These are phyloP conservation scores for Ochropacha duplaris DNA, from an alignment of 2,888 invertebrate species.

Conservation along the genomic window DNA sequence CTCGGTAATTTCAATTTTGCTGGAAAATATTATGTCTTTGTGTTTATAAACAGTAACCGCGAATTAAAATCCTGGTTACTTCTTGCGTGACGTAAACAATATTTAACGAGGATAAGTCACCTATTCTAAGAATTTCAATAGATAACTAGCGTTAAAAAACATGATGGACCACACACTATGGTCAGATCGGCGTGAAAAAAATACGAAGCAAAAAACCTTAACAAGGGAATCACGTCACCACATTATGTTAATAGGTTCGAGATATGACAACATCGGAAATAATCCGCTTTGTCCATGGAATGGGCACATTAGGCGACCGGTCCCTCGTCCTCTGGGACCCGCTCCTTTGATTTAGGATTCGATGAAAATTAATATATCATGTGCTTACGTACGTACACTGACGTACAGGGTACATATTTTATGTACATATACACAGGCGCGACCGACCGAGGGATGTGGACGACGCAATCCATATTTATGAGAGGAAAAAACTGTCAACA, in stretches of 20 bases:
- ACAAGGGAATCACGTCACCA: slow-evolving; percentile 69
- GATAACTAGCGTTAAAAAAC: slow-evolving; percentile 23
- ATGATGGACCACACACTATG: slow-evolving; percentile 65
- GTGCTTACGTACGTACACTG: no score
- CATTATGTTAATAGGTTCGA: slow-evolving; percentile 74
- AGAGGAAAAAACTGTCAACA: slow-evolving; percentile 26
- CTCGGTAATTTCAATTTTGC: slow-evolving; percentile 65
- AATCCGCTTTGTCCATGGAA: slow-evolving; percentile 78
- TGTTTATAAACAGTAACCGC: slow-evolving; percentile 29
- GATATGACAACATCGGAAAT: slow-evolving; percentile 75
- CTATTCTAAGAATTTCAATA: slow-evolving; percentile 25
- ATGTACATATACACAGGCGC: slow-evolving; percentile 28
- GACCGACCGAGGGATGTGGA: slow-evolving; percentile 15
- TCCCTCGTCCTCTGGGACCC: slow-evolving; percentile 57
- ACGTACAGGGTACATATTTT: slow-evolving; percentile 61
- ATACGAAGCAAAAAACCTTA: slow-evolving; percentile 49
- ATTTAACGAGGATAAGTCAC: slow-evolving; percentile 29
- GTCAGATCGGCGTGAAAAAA: slow-evolving; percentile 54
- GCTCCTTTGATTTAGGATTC: slow-evolving; percentile 76
- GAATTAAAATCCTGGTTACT: slow-evolving; percentile 1
- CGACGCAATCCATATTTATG: slow-evolving; percentile 42
- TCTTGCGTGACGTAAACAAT: slow-evolving; percentile 41
- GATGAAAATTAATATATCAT: slow-evolving; percentile 72
- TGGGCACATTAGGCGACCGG: slow-evolving; percentile 63
- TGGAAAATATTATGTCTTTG: slow-evolving; percentile 44